phyloP scores from a whole-genome alignment of 2,113 vertebrate genomes.

The Scomber japonicus region DNA sequence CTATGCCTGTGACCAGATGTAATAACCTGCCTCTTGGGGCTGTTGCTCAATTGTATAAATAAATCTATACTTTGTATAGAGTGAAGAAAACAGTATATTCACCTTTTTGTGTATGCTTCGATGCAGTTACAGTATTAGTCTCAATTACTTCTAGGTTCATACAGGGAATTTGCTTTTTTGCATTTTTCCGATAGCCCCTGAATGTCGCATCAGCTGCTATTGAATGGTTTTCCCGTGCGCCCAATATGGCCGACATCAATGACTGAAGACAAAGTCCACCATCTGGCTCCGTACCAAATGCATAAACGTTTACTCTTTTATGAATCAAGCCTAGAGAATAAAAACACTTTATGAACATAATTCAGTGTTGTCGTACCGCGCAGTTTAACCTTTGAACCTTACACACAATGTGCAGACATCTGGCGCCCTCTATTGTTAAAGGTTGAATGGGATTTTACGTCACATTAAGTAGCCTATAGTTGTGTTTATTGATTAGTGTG shows the following conservation, averaged over 20 bases:
- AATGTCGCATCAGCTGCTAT: conserved; percentile 55
- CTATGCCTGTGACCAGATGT: too few species aligned
- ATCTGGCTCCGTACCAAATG: not conserved
- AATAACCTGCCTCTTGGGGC: too few species aligned
- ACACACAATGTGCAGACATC: conserved; percentile 14
- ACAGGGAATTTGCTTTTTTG: rapidly evolving
- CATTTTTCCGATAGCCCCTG: conserved; percentile 18
- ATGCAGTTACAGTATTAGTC: too few species aligned
- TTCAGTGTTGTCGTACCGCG: not conserved
- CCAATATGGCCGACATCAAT: conserved; percentile 77
- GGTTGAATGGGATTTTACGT: not conserved
- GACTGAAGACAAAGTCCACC: conserved; percentile 7
- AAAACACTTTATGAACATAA: not conserved
- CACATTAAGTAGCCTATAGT: too few species aligned
- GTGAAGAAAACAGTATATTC: not conserved
- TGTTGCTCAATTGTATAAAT: too few species aligned
- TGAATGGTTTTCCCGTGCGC: conserved; percentile 67
- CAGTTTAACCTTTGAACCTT: conserved; percentile 51
- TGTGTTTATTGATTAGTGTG: not conserved
- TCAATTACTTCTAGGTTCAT: not conserved
- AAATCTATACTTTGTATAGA: not conserved
- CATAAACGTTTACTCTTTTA: not conserved
- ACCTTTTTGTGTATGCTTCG: too few species aligned
- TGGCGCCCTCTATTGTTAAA: conserved; percentile 59
- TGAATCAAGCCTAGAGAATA: not conserved